Base-by-base conservation (phyloP, 2,888 invertebrate species). In the Mamestra brassicae region DNA sequence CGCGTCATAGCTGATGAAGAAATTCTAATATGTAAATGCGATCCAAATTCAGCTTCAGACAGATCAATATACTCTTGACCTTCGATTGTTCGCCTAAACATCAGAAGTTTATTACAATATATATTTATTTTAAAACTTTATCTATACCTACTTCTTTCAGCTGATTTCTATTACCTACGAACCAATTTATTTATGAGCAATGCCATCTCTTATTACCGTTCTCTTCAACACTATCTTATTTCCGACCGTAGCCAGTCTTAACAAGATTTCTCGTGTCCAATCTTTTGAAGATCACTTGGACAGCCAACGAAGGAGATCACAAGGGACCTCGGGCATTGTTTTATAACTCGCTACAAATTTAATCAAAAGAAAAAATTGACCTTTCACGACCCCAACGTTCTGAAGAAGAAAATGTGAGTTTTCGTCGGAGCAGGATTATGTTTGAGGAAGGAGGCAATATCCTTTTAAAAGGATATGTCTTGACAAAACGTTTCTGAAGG, bases 311-410 rank as follows among this genome's bases (percentile, higher is more conserved):
- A 76, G 74, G 68, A 57, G 63, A 77, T 54, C 67, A 71, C 70
- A 17, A 54, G 75, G 73, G 73, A 78, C 63, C 47, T 50, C 45
- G 55, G n/a, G 67, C 68, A 78, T 82, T 84, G 74, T 80, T 78
- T 73, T 65, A 71, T 78, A 78, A 78, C 77, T 76, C 34, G 61
- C 70, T 77, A 62, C 69, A 79, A 84, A 88, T 78, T 88, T 83
- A 77, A 87, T 85, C 77, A 81, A 73, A 74, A 80, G 65, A 73
- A 77, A 80, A 83, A 81, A 81, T 74, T 73, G 77, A 84, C 79
- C 78, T 78, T 55, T 68, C n/a, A 17, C 60, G 57, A 72, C 69
- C 72, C 36, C 45, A 13, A 65, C 65, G n/a, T 74, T 80, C 65
- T 60, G 55, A 61, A 58, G 15, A 60, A 61, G 70, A 73, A 76